A percentile compares a stretch with the other conserved stretches of the same genome.
These are phyloP conservation scores for Rhinolophus ferrumequinum DNA, from an alignment of 2,113 vertebrate genomes.

Conservation along the genomic window DNA sequence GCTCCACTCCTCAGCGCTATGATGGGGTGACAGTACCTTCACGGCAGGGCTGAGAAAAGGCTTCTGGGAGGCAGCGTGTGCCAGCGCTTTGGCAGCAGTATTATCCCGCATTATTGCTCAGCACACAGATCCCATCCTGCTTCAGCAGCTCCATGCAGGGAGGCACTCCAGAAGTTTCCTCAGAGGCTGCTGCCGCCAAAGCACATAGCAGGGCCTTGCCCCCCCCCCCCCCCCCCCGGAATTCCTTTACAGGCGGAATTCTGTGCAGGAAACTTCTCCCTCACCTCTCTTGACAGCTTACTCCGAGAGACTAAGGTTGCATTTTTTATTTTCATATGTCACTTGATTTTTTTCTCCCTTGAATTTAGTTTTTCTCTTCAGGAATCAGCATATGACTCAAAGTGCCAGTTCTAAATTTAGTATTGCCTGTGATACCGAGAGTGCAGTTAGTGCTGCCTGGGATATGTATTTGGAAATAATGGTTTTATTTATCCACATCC, in stretches of 20 bases:
- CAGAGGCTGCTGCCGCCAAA: background rate
- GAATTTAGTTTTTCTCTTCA: slow-evolving; percentile 80
- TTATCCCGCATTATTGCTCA: background rate
- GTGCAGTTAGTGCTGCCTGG: slow-evolving; percentile 73
- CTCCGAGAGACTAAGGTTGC: background rate
- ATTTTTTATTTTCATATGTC: slow-evolving; percentile 77
- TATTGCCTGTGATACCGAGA: slow-evolving; percentile 68
- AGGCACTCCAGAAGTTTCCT: background rate
- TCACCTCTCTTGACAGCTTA: slow-evolving; percentile 60
- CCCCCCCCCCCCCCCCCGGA: background rate
- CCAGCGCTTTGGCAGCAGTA: background rate
- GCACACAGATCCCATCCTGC: background rate
- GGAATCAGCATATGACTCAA: slow-evolving; percentile 79
- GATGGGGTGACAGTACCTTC: background rate
- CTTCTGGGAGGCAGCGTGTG: background rate
- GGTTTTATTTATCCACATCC: slow-evolving; percentile 79
- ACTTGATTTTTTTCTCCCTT: slow-evolving; percentile 53
- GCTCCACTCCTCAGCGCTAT: background rate
- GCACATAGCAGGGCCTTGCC: background rate
- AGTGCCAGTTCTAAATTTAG: slow-evolving; percentile 79
- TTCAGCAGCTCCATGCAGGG: background rate
- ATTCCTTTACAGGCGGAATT: background rate
- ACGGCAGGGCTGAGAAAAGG: background rate
- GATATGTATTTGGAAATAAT: slow-evolving; percentile 80
- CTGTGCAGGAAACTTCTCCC: background rate